Base-by-base conservation (phyloP, 2,113 vertebrate species). In the Ahaetulla prasina region DNA sequence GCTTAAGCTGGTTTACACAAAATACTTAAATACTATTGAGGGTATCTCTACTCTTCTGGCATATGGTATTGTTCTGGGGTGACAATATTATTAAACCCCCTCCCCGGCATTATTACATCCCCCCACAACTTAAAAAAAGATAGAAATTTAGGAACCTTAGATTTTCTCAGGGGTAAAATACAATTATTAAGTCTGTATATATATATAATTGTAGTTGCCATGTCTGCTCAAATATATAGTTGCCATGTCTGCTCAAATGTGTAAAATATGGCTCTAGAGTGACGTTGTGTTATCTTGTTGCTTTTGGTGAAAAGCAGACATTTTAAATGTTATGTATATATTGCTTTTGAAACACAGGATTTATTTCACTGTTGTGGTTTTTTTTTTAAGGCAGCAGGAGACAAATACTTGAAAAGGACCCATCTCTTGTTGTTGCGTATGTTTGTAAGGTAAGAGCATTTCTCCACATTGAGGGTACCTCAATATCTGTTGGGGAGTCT, bases 341-440 rank as follows among this genome's bases (percentile, higher is more conserved):
- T 22, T 92, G 55, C 23, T 91, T 90, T 85, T 91, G 43, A 94
- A 39, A 63, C 3, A 23, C 55, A 90, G n/a, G 43, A 68, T 22
- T 94, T 3, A 55, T 12, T 89, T 92, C 50, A 22, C 35, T 80
- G 7, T 47, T 84, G 9, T 89, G 4, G 54, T 3, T 23, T 49
- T 85, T 35, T 93, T 80, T 92, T 92, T 0, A 93, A 98, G 98
- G 80, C 95, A 91, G 85, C 0, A 3, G 53, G 9, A 50, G 9
- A 93, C 94, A 88, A 22, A 0, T 0, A 23, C 7, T 6, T 16
- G 6, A 93, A 88, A 23, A 96, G 92, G 98, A 98, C 35, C 49
- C 97, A 0, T 98, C 98, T 2, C 80, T 99, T 96, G 98, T 98
- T 16, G 98, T 99, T 0, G 97, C 99, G 89, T 99, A 98, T 84